Evolutionary conservation across 2,888 invertebrate species (phyloP).

Genomic region (Drosophila yooni): DNA sequence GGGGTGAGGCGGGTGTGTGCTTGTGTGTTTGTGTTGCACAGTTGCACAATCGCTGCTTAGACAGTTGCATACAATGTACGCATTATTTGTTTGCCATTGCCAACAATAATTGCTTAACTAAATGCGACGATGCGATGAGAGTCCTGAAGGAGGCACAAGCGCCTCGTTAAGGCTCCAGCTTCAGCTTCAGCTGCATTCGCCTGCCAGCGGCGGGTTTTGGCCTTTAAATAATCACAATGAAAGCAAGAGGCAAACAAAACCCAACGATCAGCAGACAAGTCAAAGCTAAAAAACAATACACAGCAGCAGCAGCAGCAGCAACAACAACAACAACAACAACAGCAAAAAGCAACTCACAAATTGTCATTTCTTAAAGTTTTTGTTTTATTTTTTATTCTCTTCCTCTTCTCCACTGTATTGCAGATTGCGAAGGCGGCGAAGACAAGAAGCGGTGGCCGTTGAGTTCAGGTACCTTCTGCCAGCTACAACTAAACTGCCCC

Average conservation of each 20-base stretch:
- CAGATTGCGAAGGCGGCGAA: constrained; percentile 79
- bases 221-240: constrained; percentile 80
- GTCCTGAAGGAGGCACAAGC: constrained; percentile 68
- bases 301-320: constrained; percentile 39
- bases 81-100: constrained; percentile 79
- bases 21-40: constrained; percentile 4
- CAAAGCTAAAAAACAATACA: constrained; percentile 58
- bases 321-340: constrained; percentile 44
- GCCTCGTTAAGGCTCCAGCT: constrained; percentile 65
- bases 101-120: constrained; percentile 78
- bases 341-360: constrained; percentile 78
- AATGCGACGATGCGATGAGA: constrained; percentile 61
- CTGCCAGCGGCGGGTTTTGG: constrained; percentile 35
- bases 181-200: constrained; percentile 3
- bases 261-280: constrained; percentile 46
- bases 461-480: constrained; percentile 37
- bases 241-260: constrained; percentile 55
- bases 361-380: constrained; percentile 81
- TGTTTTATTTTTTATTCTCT: constrained; percentile 16
- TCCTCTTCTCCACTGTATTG: constrained; percentile 27
- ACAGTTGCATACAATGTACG: constrained; percentile 73
- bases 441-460: constrained; percentile 58
- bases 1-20: neutral
- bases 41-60: constrained; percentile 49
- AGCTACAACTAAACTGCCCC: constrained; percentile 27